Conservation (phyloP, 2,113 vertebrate species). For the Corythaeola cristata region DNA sequence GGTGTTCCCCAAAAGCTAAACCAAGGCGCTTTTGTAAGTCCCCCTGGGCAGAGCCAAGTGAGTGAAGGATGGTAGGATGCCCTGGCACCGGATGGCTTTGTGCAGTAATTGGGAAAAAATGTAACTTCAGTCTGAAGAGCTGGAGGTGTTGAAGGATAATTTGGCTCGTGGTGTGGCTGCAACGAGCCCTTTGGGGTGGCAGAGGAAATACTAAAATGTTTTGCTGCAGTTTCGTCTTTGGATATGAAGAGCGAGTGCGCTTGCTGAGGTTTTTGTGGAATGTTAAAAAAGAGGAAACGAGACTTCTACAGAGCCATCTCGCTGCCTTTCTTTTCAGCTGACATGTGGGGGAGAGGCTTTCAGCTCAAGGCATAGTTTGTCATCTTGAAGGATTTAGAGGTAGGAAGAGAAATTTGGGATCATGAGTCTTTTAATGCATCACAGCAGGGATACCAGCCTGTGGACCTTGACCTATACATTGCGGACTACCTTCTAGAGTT, state of each 20-base stretch:
- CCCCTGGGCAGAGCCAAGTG: neutral
- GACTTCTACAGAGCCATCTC: neutral
- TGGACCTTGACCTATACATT: neutral
- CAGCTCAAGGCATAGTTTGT: neutral
- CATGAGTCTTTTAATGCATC: neutral
- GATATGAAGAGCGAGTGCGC: neutral
- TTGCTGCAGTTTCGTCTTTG: neutral
- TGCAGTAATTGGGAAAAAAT: neutral
- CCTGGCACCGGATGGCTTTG: neutral
- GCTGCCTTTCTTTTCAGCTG: neutral
- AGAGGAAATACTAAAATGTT: neutral
- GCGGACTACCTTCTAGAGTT: neutral
- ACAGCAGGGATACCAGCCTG: neutral
- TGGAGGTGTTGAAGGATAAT: neutral
- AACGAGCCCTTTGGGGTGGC: neutral
- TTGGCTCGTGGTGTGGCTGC: neutral
- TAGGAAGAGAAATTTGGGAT: neutral
- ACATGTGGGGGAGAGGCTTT: neutral
- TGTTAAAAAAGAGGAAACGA: neutral
- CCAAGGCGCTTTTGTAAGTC: conserved; percentile 22
- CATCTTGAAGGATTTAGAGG: neutral
- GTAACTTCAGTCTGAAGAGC: neutral
- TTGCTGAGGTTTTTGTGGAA: neutral
- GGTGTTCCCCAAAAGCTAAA: conserved; percentile 43
- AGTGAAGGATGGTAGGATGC: neutral